Base-by-base conservation (phyloP, 2,113 vertebrate genomes). In the Alethe diademata region DNA sequence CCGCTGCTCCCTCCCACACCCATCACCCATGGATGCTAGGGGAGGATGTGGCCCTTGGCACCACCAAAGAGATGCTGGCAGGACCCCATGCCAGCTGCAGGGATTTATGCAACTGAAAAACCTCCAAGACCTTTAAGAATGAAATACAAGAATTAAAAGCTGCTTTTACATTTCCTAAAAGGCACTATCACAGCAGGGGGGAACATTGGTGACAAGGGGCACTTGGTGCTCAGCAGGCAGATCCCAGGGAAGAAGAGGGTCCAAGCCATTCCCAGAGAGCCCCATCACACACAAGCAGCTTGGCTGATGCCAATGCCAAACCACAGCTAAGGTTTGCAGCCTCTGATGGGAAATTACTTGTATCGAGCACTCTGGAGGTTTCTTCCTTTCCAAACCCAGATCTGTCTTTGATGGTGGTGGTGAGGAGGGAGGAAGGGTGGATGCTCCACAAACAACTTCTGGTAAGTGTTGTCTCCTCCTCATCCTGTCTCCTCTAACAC, bases 311-410 rank as follows among this genome's bases (percentile, higher is more conserved):
- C 62, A 47, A 58, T 51, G 82, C 93, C 96, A 97, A 95, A 95
- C 90, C 95, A 95, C 95, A 96, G 90, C 88, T 38, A 61, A 83
- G 88, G 75, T 78, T 51, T 73, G 82, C 78, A 88, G 48, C 36
- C 87, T 83, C 79, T 95, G 86, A 74, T 90, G 88, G 93, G 94
- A 96, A 95, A 78, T 80, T 20, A 79, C 79, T 95, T 67, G 62
- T 43, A 74, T 38, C 0, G 2, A 92, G 84, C 73, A 61, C 53
- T 42, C 65, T 25, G 57, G 88, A 93, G 92, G 92, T 24, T 96
- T 92, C 75, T 66, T 92, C 72, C 90, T 90, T 94, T 92, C 94
- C 95, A 94, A 87, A 88, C 84, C 43, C 22, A 95, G 58, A 54
- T 38, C 85, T 79, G 70, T 65, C 31, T 74, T 66, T 50, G 17